These are phyloP conservation scores for Oophaga pumilio DNA, from an alignment of 2,113 vertebrate genomes.

Conservation along the genomic window DNA sequence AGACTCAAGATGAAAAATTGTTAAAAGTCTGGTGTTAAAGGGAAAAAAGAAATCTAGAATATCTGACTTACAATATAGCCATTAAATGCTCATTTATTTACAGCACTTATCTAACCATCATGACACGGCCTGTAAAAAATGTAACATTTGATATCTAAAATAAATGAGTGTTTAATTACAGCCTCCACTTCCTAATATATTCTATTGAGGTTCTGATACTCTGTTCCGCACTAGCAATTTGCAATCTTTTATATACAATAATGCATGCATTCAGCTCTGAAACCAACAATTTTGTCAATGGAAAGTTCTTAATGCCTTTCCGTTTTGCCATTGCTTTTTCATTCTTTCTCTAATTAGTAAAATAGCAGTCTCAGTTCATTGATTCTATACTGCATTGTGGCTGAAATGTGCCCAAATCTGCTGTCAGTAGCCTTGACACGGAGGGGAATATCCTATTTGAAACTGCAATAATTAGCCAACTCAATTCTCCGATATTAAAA, in stretches of 20 bases:
- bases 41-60: not conserved
- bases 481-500: not conserved
- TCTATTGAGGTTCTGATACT: not conserved
- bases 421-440: not conserved
- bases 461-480: not conserved
- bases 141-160: not conserved
- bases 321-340: not conserved
- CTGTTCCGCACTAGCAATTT: not conserved
- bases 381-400: not conserved
- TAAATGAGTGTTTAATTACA: constrained; percentile 4
- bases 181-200: not conserved
- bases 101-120: not conserved
- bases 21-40: not conserved
- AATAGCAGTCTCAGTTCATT: constrained; percentile 20
- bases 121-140: not conserved
- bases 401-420: not conserved
- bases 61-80: not conserved
- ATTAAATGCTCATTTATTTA: not conserved
- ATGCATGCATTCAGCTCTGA: not conserved
- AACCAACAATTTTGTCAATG: constrained; percentile 1
- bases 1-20: constrained; percentile 2
- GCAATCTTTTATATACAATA: not conserved
- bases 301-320: not conserved
- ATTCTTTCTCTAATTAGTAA: not conserved
- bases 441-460: not conserved